phyloP scores from a whole-genome alignment of 2,797 vertebrate genomes.

The Gymnodraco acuticeps region DNA sequence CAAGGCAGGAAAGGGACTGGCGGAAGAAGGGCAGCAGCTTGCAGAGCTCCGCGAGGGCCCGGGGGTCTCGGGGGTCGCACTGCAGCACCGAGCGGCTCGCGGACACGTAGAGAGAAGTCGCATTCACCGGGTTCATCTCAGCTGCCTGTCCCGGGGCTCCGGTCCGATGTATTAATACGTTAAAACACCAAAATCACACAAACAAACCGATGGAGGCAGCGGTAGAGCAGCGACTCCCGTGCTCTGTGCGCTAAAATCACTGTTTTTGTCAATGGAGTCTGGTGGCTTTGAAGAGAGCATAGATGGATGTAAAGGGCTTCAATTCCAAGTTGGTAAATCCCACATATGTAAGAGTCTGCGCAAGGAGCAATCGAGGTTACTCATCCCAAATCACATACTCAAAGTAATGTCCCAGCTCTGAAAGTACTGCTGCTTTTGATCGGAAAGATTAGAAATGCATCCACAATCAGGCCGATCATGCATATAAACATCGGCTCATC shows the following conservation, averaged over 20 bases:
- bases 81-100: constrained; percentile 98
- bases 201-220: constrained; percentile 34
- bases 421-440: neutral
- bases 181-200: constrained; percentile 53
- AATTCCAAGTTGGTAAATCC: constrained; percentile 55
- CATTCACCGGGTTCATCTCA: constrained; percentile 99
- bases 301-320: constrained; percentile 46
- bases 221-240: constrained; percentile 48
- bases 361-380: constrained; percentile 40
- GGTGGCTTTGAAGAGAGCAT: constrained; percentile 72
- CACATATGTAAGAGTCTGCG: constrained; percentile 42
- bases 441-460: constrained; percentile 8
- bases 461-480: constrained; percentile 17
- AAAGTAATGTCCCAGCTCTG: constrained; percentile 9
- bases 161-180: constrained; percentile 65
- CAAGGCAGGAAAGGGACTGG: constrained; percentile 96
- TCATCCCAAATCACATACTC: constrained; percentile 66
- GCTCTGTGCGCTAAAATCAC: constrained; percentile 27
- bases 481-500: constrained; percentile 52
- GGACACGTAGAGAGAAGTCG: constrained; percentile 97
- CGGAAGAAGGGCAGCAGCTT: constrained; percentile 96
- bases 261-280: constrained; percentile 63
- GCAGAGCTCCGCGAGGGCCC: constrained; percentile 95
- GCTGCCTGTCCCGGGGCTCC: constrained; percentile 83
- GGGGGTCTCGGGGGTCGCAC: constrained; percentile 97